phyloP scores from a whole-genome alignment of 2,113 vertebrate genomes.

The Rhinogobius similis region DNA sequence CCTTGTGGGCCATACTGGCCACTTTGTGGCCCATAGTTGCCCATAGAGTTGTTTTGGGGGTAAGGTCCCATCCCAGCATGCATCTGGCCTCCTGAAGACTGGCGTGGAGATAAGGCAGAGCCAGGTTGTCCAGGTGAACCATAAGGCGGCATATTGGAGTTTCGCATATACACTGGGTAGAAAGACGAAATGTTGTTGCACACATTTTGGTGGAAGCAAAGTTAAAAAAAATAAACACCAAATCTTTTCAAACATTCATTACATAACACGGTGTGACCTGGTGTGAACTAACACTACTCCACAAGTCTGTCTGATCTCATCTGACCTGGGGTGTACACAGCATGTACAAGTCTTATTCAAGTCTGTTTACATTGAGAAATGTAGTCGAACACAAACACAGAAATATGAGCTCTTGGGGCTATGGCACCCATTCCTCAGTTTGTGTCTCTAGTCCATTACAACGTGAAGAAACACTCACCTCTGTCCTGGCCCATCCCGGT shows the following conservation, averaged over 20 bases:
- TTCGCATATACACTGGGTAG: constrained; percentile 91
- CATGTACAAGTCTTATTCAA: constrained; percentile 28
- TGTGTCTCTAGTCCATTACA: not conserved
- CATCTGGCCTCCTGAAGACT: constrained; percentile 94
- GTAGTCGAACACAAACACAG: constrained; percentile 30
- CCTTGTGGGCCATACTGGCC: constrained; percentile 95
- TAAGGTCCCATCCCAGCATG: constrained; percentile 93
- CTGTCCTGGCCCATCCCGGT: constrained; percentile 91
- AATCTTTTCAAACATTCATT: constrained; percentile 3
- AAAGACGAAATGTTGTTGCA: not conserved
- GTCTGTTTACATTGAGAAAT: constrained; percentile 32
- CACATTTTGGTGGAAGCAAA: not conserved
- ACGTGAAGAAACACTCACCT: constrained; percentile 77
- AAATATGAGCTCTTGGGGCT: constrained; percentile 18
- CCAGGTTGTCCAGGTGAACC: constrained; percentile 91
- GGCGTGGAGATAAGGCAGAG: constrained; percentile 97
- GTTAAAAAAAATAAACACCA: not conserved
- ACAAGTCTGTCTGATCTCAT: constrained; percentile 12
- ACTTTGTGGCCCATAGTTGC: constrained; percentile 91
- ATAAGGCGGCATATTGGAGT: constrained; percentile 94
- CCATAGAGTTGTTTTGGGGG: constrained; percentile 95
- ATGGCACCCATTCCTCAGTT: not conserved
- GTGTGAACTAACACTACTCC: constrained; percentile 11
- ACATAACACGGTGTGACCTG: constrained; percentile 3
- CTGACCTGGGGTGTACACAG: constrained; percentile 28